Percentiles rank a stretch among this genome's conserved stretches.
These are phyloP conservation scores for Pediacus dermestoides DNA, from an alignment of 2,888 invertebrate species.

Conservation along the genomic window DNA sequence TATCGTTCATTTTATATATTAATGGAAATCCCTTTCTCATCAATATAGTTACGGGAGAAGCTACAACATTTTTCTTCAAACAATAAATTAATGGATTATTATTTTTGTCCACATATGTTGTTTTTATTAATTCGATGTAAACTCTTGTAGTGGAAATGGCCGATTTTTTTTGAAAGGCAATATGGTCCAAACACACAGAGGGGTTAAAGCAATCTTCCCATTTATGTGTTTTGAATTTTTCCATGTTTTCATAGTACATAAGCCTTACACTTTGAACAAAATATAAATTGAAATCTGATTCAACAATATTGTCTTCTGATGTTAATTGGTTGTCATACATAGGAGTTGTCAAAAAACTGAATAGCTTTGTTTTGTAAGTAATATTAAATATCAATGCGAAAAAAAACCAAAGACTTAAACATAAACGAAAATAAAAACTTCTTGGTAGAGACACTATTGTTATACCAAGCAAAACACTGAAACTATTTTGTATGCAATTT, in stretches of 20 bases:
- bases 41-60: conserved; percentile 11
- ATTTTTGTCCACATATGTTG: background rate
- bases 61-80: conserved; percentile 7
- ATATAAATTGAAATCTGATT: background rate
- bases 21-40: conserved; percentile 13
- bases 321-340: background rate
- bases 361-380: background rate
- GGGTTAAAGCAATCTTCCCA: background rate
- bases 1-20: conserved; percentile 3
- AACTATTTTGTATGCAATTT: conserved; percentile 2
- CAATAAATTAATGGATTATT: conserved; percentile 8
- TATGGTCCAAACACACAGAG: background rate
- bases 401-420: background rate
- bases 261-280: background rate
- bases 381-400: background rate
- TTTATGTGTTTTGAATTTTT: background rate
- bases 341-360: background rate
- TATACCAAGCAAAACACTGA: background rate
- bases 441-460: background rate
- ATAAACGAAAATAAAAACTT: background rate
- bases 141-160: background rate
- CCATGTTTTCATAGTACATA: background rate
- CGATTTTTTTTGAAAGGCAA: background rate
- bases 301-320: background rate
- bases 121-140: background rate